These are phyloP conservation scores for Pammene fasciana DNA, from an alignment of 2,888 invertebrate genomes.

Conservation along the genomic window DNA sequence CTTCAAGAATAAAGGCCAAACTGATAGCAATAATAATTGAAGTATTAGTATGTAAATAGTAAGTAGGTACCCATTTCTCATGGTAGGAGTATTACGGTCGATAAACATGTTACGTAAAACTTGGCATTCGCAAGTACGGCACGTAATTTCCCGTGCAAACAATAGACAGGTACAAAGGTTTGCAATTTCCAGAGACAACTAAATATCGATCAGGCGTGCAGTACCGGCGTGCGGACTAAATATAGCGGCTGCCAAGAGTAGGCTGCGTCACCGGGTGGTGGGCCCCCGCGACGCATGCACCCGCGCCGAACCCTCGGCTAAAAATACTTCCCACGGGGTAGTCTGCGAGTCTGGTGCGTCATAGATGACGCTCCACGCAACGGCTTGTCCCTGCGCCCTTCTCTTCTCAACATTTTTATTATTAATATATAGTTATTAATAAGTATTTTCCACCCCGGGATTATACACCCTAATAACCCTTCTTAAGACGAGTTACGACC, in stretches of 20 bases:
- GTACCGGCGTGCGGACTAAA: slow-evolving; percentile 52
- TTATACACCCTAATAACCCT: too few relatives aligned
- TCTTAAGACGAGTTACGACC: too few relatives aligned
- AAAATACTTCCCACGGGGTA: slow-evolving; percentile 31
- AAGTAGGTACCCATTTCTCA: not conserved
- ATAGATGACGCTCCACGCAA: not conserved
- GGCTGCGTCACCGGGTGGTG: slow-evolving; percentile 46
- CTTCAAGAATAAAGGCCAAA: slow-evolving; percentile 8
- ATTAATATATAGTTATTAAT: too few relatives aligned
- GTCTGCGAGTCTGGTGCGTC: slow-evolving; percentile 10
- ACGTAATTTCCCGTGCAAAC: slow-evolving; percentile 11
- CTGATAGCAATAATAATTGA: slow-evolving; percentile 11
- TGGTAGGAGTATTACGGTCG: not conserved
- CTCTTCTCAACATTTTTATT: not conserved
- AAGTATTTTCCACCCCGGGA: too few relatives aligned
- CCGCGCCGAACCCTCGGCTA: slow-evolving; percentile 36
- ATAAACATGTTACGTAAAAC: slow-evolving; percentile 16
- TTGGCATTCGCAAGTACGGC: slow-evolving; percentile 8
- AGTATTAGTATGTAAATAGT: not conserved
- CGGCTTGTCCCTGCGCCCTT: not conserved
- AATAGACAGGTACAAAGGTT: slow-evolving; percentile 18
- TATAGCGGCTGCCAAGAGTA: slow-evolving; percentile 54
- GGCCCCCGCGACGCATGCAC: slow-evolving; percentile 38
- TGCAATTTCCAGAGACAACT: slow-evolving; percentile 34
- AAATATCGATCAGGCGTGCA: slow-evolving; percentile 57